Base-by-base conservation (phyloP, 2,888 invertebrate species). In the Plebejus melissa region DNA sequence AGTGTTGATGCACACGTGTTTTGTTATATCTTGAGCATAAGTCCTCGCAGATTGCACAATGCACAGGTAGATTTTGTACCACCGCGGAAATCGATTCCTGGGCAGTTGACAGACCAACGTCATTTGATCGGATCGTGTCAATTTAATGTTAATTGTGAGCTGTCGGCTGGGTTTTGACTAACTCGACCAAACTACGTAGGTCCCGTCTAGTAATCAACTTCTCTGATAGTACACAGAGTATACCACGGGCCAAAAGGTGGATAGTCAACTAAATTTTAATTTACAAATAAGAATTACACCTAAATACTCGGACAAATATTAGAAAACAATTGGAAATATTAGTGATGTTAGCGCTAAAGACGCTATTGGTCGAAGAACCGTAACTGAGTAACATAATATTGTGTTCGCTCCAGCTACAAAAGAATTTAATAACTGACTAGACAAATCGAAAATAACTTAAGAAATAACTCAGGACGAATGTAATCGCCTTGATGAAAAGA, bases 11-110 rank as follows among this genome's bases (percentile, higher is more conserved):
- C 77, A 77, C 84, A 86, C 86, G 82, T 82, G 84, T 88, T 85
- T 83, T 81, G 83, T 82, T 84, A 85, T 87, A 87, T 79, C 84
- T 91, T 91, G 92, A 92, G 91, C 92, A 91, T 88, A 75, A 75
- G 65, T 60, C 65, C 69, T 77, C 58, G 76, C 78, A 69, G 70
- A 46, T 77, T 74, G 76, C 32, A 54, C 72, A 32, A 32, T 74
- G 76, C 32, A 54, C 72, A 32, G 50, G 13, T 50, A 54, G 5
- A 72, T 72, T 50, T 32, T 72, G 11, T 46, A 32, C 32, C 32
- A 32, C 1, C 32, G 32, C 0, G 32, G 32, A 32, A 32, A 32
- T 32, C 2, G 32, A 32, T 32, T 32, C 32, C 32, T 32, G 2
- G 32, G 32, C 32, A 32, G 32, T 1, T 32, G 32, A 32, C 32